phyloP scores from a whole-genome alignment of 2,888 invertebrate genomes.

The Drosophila rellima region DNA sequence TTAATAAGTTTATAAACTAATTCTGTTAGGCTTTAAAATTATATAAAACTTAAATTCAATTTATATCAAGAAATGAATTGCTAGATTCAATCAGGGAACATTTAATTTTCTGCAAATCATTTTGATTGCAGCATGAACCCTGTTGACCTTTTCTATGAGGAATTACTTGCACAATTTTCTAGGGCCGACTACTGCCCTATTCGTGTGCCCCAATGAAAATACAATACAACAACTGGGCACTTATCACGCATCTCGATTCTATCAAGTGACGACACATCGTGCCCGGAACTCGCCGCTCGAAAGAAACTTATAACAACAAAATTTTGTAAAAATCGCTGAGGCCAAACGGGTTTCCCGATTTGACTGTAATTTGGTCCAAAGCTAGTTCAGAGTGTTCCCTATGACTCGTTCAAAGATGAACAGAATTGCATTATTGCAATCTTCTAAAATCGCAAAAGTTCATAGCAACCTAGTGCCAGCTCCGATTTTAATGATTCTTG shows the following conservation, averaged over 20 bases:
- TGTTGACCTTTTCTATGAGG: slow-evolving; percentile 40
- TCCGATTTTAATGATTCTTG: slow-evolving; percentile 76
- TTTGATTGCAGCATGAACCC: slow-evolving; percentile 34
- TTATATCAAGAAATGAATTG: slow-evolving; percentile 36
- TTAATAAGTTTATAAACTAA: slow-evolving; percentile 32
- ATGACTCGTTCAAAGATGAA: slow-evolving; percentile 37
- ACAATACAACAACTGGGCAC: slow-evolving; percentile 32
- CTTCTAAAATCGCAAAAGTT: slow-evolving; percentile 50
- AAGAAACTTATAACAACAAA: slow-evolving; percentile 55
- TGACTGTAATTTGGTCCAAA: slow-evolving; percentile 38
- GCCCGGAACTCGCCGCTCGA: slow-evolving; percentile 17
- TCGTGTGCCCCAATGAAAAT: slow-evolving; percentile 17
- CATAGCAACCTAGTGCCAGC: slow-evolving; percentile 22
- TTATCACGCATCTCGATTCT: slow-evolving; percentile 29
- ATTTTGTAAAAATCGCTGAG: slow-evolving; percentile 71
- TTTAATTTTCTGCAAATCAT: slow-evolving; percentile 46
- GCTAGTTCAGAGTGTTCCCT: background rate
- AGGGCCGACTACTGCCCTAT: slow-evolving; percentile 5
- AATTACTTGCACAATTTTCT: slow-evolving; percentile 27
- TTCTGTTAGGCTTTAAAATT: slow-evolving; percentile 17
- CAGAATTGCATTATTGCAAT: slow-evolving; percentile 12
- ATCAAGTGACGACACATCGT: slow-evolving; percentile 8
- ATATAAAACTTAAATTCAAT: slow-evolving; percentile 12
- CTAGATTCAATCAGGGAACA: slow-evolving; percentile 22
- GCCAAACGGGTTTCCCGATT: slow-evolving; percentile 51